Conservation (phyloP, 1,140 invertebrate species). For the Drosophila neocordata region DNA sequence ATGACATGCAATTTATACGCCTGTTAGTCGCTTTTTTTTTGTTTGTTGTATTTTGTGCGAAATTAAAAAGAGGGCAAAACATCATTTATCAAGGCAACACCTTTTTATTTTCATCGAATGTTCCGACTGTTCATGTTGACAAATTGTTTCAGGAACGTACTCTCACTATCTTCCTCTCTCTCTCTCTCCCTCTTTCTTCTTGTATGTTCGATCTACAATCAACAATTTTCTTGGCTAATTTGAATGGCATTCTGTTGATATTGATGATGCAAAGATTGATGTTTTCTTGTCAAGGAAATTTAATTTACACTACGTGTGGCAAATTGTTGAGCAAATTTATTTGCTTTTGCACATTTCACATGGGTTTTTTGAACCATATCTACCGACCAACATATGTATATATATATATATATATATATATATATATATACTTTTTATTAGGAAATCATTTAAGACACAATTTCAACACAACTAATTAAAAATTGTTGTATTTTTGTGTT, state of each 20-base stretch:
- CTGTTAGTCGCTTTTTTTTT: constrained; percentile 24
- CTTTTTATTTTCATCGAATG: constrained; percentile 12
- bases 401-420: not conserved
- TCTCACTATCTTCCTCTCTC: too few species aligned
- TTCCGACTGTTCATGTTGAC: constrained; percentile 16
- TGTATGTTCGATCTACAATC: not conserved
- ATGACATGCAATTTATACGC: constrained; percentile 55
- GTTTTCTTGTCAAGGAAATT: constrained; percentile 28
- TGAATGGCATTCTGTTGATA: constrained; percentile 41
- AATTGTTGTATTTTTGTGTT: constrained; percentile 4
- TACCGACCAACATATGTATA: not conserved
- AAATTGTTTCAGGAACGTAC: too few species aligned
- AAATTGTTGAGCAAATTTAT: constrained; percentile 35
- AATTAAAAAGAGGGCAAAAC: constrained; percentile 40
- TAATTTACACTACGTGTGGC: constrained; percentile 34
- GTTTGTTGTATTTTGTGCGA: constrained; percentile 27
- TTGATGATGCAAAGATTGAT: constrained; percentile 44
- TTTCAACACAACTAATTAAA: constrained; percentile 50
- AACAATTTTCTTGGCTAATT: constrained; percentile 35
- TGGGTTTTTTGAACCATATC: constrained; percentile 49
- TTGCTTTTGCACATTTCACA: constrained; percentile 11
- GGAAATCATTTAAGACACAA: constrained; percentile 34
- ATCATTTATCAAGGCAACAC: constrained; percentile 58
- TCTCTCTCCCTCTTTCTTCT: too few species aligned
- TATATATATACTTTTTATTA: constrained; percentile 7